Percentiles rank a stretch among this genome's conserved stretches.
These are phyloP conservation scores for Acleris laterana DNA, from an alignment of 2,888 invertebrate genomes.

Conservation along the genomic window DNA sequence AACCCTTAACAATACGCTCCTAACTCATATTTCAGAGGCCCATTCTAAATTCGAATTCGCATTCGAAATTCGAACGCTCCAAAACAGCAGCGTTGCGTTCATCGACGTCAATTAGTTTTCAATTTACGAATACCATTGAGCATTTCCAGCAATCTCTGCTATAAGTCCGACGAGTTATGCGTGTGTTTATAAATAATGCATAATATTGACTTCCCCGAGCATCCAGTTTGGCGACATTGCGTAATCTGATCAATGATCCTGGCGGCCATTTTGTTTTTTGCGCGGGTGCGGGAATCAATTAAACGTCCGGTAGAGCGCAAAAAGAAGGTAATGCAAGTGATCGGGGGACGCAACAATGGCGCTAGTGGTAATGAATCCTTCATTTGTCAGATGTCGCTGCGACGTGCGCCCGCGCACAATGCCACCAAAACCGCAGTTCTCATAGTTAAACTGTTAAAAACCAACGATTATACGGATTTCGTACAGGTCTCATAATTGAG, in stretches of 20 bases:
- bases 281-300: conserved; percentile 70
- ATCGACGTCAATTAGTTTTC: conserved; percentile 36
- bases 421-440: conserved; percentile 73
- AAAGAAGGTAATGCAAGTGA: conserved; percentile 61
- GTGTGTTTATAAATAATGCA: conserved; percentile 73
- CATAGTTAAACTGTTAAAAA: conserved; percentile 82
- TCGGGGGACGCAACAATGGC: conserved; percentile 53
- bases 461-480: conserved; percentile 80
- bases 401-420: conserved; percentile 63
- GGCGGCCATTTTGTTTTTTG: conserved; percentile 66
- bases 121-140: conserved; percentile 36
- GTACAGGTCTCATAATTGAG: conserved; percentile 76
- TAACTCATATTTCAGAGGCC: conserved; percentile 43
- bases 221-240: conserved; percentile 80
- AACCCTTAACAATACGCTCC: conserved; percentile 52
- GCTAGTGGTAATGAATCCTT: conserved; percentile 58
- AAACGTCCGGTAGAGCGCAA: conserved; percentile 65
- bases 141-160: conserved; percentile 37
- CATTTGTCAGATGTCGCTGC: conserved; percentile 55
- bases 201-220: conserved; percentile 65
- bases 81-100: conserved; percentile 12
- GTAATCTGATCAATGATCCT: conserved; percentile 81
- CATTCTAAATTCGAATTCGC: conserved; percentile 5
- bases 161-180: conserved; percentile 48
- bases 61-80: conserved; percentile 25